These are phyloP conservation scores for Galbula dea DNA, from an alignment of 2,113 vertebrate species.

Conservation along the genomic window DNA sequence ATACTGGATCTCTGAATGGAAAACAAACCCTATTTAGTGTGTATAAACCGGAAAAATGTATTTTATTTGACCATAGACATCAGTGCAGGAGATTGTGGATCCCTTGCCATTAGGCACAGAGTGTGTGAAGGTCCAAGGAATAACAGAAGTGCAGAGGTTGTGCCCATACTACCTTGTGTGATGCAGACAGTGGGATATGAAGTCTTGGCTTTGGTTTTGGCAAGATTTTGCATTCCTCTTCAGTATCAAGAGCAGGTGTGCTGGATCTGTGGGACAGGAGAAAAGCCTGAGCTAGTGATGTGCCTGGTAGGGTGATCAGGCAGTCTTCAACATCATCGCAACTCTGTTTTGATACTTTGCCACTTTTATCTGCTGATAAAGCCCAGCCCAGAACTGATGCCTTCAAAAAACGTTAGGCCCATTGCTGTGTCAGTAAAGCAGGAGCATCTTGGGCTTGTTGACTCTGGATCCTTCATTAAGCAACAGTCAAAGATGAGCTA, in stretches of 20 bases:
- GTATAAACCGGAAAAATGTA: not conserved
- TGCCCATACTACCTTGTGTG: conserved; percentile 37
- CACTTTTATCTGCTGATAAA: not conserved
- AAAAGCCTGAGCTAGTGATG: not conserved
- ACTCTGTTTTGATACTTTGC: not conserved
- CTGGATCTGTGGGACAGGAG: conserved; percentile 8
- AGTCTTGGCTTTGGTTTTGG: not conserved
- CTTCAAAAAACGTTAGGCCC: not conserved
- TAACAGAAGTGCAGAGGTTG: not conserved
- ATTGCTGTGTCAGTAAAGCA: not conserved
- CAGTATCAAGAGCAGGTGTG: not conserved
- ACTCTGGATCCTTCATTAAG: not conserved
- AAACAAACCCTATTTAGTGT: not conserved
- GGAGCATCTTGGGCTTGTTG: not conserved
- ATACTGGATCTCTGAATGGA: conserved; percentile 35
- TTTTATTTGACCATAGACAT: not conserved
- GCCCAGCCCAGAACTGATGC: not conserved
- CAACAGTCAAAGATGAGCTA: not conserved
- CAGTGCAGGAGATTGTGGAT: not conserved
- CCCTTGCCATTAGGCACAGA: not conserved
- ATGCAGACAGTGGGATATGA: not conserved
- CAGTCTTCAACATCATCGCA: not conserved
- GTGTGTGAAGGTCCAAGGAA: not conserved
- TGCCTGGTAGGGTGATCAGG: not conserved
- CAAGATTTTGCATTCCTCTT: not conserved